Evolutionary conservation across 2,797 vertebrate species (phyloP), one percentile per base, ranked within the genome.

Genomic region (Novumbra hubbsi): DNA sequence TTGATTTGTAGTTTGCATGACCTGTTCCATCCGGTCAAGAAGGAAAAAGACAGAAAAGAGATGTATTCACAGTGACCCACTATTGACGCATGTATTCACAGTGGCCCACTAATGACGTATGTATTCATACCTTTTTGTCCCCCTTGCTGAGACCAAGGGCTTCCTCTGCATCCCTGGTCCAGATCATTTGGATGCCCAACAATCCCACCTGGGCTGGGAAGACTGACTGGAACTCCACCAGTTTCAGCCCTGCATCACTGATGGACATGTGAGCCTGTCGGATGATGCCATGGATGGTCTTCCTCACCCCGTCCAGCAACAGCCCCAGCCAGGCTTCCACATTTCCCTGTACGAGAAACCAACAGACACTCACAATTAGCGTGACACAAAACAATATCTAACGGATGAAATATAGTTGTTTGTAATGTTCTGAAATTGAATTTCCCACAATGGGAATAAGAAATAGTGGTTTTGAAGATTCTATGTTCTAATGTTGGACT

Each of bases 171-270:
- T 96, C 94, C 81, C 90, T 91, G 71, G 95, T 96, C 95, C 95
- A 96, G 80, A 96, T 91, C 91, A 96, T 94, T 85, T 96, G 95
- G 85, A 96, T 94, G 49, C 94, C 95, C 76, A 96, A 88, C 68
- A 96, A 92, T 60, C 95, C 95, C 50, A 96, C 92, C 90, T 96
- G 95, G 66, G 94, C 95, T 2, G 95, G 95, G 75, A 94, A 95
- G 60, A 84, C 86, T 2, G 91, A 79, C 89, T 95, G 94, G 83
- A 96, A 94, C 65, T 94, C 93, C 82, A 92, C 85, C 0, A 95
- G 87, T 77, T 94, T 88, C 80, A 95, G 84, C 11, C 83, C 83
- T 0, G 93, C 84, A 71, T 95, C 94, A 0, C 85, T 85, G 81
- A 94, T 89, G 75, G 91, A 79, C 73, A 91, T 16, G 85, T 92